Base-by-base conservation (phyloP, 2,113 vertebrate species). In the Ahaetulla prasina region DNA sequence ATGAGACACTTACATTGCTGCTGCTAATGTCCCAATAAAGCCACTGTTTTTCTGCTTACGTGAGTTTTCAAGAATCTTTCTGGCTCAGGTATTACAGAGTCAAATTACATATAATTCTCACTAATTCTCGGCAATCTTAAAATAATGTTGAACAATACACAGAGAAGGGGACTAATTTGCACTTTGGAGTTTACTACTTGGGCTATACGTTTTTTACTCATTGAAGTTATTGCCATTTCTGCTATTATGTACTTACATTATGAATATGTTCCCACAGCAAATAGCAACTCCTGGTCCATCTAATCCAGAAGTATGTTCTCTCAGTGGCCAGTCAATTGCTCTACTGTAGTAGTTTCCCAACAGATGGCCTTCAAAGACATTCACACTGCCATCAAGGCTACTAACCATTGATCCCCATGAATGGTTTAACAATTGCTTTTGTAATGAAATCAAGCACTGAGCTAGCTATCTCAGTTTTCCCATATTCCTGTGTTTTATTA, bases 1-100 rank as follows among this genome's bases (percentile, higher is more conserved):
- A 45, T 6, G 94, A 55, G 1, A 27, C 63, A 30, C 88, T 89
- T 16, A 2, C 54, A 25, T 53, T 60, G 57, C 39, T 27, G 39
- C 39, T 89, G 47, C 12, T 80, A 43, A 23, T 63, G 39, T n/a
- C 92, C 87, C 93, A 93, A 60, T 43, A 68, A 1, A 7, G 74
- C 43, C 91, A 85, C 90, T 91, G 86, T 53, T 87, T 95, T 93
- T 68, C 92, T 95, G 60, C 87, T 74, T 94, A 86, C 90, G 16
- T 55, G 85, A 92, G 89, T 85, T 68, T 91, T 52, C 90, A 90
- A 68, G 18, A 94, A 60, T 45, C 25, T 93, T 94, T 88, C 93
- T 95, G 93, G 93, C 88, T 96, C 94, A 91, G 45, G 35, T 57
- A n/a, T 93, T 90, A 86, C 12, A 49, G 60, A 45, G 27, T 94